Evolutionary conservation across 2,888 invertebrate genomes (phyloP).

Genomic region (Erebia aethiops): DNA sequence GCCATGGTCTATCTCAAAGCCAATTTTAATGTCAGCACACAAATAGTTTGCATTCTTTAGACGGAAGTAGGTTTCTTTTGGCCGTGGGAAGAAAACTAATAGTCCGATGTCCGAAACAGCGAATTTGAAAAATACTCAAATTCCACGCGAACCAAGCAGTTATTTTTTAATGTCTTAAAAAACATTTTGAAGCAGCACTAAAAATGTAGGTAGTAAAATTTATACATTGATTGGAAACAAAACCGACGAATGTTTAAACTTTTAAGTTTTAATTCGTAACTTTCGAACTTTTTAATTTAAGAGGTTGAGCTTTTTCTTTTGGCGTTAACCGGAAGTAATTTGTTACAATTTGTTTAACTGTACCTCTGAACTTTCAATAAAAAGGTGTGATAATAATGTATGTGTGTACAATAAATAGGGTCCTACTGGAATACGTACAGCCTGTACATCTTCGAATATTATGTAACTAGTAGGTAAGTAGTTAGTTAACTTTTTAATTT

Average conservation of each 20-base stretch:
- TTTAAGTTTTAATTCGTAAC: slow-evolving; percentile 1
- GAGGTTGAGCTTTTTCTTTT: slow-evolving; percentile 20
- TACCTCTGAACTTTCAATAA: slow-evolving; percentile 2
- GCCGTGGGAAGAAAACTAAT: slow-evolving; percentile 1
- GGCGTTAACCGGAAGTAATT: slow-evolving; percentile 9
- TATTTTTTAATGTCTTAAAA: slow-evolving; percentile 1
- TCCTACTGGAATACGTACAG: not conserved
- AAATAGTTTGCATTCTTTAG: not conserved
- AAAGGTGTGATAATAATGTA: not conserved
- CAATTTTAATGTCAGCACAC: too few species aligned
- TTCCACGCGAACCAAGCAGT: not conserved
- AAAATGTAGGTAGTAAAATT: slow-evolving; percentile 17
- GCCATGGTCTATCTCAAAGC: too few species aligned
- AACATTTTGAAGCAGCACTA: slow-evolving; percentile 16
- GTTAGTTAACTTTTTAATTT: not conserved
- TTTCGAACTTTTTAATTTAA: slow-evolving; percentile 22
- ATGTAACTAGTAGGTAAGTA: not conserved
- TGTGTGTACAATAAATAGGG: too few species aligned
- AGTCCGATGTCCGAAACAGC: not conserved
- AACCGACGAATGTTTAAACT: not conserved
- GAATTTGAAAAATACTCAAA: not conserved
- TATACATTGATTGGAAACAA: slow-evolving; percentile 20
- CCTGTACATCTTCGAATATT: not conserved
- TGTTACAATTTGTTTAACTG: slow-evolving; percentile 12
- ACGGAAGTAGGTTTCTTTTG: not conserved